phyloP scores from a whole-genome alignment of 2,888 invertebrate genomes.

The Nomada goodeniana region DNA sequence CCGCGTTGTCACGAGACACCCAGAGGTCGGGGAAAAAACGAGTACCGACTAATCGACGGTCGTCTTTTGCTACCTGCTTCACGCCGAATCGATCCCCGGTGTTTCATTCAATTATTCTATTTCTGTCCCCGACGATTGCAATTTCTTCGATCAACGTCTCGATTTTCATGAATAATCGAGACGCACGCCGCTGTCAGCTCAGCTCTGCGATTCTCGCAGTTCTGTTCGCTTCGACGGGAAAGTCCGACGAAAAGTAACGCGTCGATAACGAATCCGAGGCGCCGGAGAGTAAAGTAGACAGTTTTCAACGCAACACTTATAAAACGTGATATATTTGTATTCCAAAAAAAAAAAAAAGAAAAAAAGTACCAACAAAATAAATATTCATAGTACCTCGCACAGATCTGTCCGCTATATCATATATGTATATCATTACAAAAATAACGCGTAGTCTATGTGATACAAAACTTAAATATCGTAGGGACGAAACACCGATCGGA shows the following conservation, averaged over 20 bases:
- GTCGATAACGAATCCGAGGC: neutral
- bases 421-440: slow-evolving; percentile 33
- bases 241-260: neutral
- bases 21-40: slow-evolving; percentile 29
- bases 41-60: slow-evolving; percentile 56
- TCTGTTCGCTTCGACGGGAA: neutral
- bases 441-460: slow-evolving; percentile 37
- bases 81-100: slow-evolving; percentile 1
- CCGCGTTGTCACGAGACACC: slow-evolving; percentile 1
- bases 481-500: slow-evolving; percentile 2
- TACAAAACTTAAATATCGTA: slow-evolving; percentile 46
- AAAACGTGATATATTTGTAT: slow-evolving; percentile 51
- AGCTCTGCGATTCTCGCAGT: no score
- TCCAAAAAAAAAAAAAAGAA: slow-evolving; percentile 16
- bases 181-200: no score
- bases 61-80: slow-evolving; percentile 38
- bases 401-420: slow-evolving; percentile 33
- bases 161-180: no score
- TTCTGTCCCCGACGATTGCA: no score
- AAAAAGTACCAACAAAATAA: slow-evolving; percentile 39
- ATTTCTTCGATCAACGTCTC: no score
- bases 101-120: neutral
- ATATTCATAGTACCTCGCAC: slow-evolving; percentile 44
- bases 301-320: slow-evolving; percentile 47
- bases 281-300: neutral